Evolutionary conservation across 2,113 vertebrate genomes (phyloP).

Genomic region (Andinoacara biseriatus): DNA sequence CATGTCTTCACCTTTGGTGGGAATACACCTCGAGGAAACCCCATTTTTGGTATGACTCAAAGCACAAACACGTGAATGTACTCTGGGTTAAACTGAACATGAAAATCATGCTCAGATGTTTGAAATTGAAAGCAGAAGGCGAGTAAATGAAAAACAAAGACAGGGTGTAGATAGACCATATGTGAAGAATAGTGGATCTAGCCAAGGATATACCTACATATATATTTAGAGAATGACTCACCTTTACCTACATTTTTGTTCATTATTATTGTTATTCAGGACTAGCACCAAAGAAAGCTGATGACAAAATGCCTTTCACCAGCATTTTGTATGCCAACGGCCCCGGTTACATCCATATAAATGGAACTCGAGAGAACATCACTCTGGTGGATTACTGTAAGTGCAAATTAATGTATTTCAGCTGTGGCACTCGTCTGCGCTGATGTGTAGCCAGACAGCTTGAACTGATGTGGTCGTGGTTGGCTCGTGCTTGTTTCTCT

Average conservation of each 20-base stretch:
- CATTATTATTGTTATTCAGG: conserved; percentile 66
- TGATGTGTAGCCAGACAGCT: conserved; percentile 31
- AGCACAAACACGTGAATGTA: neutral
- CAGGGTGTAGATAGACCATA: neutral
- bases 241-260: neutral
- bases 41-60: conserved; percentile 80
- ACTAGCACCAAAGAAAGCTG: conserved; percentile 79
- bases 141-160: neutral
- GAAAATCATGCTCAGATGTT: neutral
- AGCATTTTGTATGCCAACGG: conserved; percentile 85
- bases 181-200: neutral
- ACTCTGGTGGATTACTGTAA: conserved; percentile 82
- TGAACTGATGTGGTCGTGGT: conserved; percentile 43
- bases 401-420: conserved; percentile 71
- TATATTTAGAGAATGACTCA: too few relatives aligned
- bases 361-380: conserved; percentile 82
- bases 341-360: conserved; percentile 81
- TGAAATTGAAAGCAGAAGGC: neutral
- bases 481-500: conserved; percentile 43
- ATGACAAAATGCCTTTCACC: conserved; percentile 82
- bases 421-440: conserved; percentile 39
- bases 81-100: neutral
- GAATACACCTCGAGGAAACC: conserved; percentile 82
- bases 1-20: conserved; percentile 86
- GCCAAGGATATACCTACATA: too few relatives aligned